These are phyloP conservation scores for Cololabis saira DNA, from an alignment of 2,113 vertebrate species.

Conservation along the genomic window DNA sequence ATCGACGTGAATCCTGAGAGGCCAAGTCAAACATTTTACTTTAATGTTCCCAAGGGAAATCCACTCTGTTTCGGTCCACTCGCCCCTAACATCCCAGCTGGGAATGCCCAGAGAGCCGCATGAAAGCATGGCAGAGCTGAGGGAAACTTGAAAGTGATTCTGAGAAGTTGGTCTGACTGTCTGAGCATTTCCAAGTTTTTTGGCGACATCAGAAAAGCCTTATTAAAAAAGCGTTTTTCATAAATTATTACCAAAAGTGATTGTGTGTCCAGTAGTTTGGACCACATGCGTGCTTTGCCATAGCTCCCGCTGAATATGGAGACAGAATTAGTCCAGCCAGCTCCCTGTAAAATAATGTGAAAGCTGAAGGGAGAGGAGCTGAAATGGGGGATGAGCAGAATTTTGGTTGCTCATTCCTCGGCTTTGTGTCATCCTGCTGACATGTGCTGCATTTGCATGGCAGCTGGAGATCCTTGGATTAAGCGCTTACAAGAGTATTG, in stretches of 20 bases:
- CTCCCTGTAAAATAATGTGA: slow-evolving; percentile 43
- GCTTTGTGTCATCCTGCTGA: slow-evolving; percentile 76
- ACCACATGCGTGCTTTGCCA: slow-evolving; percentile 29
- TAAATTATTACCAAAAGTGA: slow-evolving; percentile 10
- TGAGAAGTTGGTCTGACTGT: slow-evolving; percentile 50
- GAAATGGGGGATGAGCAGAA: slow-evolving; percentile 30
- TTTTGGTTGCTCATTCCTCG: slow-evolving; percentile 64
- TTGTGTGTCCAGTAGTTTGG: neutral
- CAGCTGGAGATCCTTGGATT: slow-evolving; percentile 79
- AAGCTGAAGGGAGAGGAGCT: slow-evolving; percentile 1
- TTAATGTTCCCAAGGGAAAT: slow-evolving; percentile 64
- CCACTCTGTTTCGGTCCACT: slow-evolving; percentile 61
- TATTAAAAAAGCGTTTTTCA: neutral
- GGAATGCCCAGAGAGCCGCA: slow-evolving; percentile 49
- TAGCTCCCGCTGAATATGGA: slow-evolving; percentile 6
- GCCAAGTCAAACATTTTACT: slow-evolving; percentile 65
- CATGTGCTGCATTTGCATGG: slow-evolving; percentile 80
- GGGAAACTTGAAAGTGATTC: slow-evolving; percentile 45
- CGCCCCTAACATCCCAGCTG: slow-evolving; percentile 58
- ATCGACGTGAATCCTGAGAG: slow-evolving; percentile 56
- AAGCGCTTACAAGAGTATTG: slow-evolving; percentile 79
- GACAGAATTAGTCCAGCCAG: slow-evolving; percentile 30
- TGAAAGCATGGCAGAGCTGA: slow-evolving; percentile 38
- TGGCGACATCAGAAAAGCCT: slow-evolving; percentile 35
- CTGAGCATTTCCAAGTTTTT: slow-evolving; percentile 31